Conservation (phyloP, 53 echinoderm and acorn worm species). For the Echinarachnius parma region DNA sequence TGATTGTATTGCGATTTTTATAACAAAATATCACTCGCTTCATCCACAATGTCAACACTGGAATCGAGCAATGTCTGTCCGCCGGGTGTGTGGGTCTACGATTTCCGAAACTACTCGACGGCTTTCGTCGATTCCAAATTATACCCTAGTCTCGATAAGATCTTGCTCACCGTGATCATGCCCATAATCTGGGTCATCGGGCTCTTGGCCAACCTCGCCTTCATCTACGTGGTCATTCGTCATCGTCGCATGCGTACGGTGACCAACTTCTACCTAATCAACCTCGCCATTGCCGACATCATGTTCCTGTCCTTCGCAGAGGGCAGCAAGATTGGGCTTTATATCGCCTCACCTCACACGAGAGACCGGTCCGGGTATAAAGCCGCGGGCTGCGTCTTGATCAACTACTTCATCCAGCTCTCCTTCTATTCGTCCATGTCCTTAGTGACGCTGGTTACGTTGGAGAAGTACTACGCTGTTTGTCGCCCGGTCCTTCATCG, state of each 20-base stretch:
- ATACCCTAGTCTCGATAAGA: slow-evolving; percentile 42
- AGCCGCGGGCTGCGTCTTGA: slow-evolving; percentile 51
- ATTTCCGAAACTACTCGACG: neutral
- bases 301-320: slow-evolving; percentile 65
- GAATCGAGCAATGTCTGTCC: slow-evolving; percentile 25
- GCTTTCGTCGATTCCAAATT: slow-evolving; percentile 15
- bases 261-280: slow-evolving; percentile 80
- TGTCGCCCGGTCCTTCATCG: slow-evolving; percentile 67
- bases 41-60: no score
- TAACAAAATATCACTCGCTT: no score
- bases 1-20: no score
- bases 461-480: slow-evolving; percentile 82
- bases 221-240: slow-evolving; percentile 66
- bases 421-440: slow-evolving; percentile 64
- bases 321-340: slow-evolving; percentile 62
- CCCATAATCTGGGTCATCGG: slow-evolving; percentile 73
- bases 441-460: slow-evolving; percentile 68
- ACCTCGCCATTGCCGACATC: slow-evolving; percentile 77
- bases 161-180: slow-evolving; percentile 60
- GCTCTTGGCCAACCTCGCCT: slow-evolving; percentile 53
- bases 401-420: slow-evolving; percentile 50
- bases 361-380: slow-evolving; percentile 61
- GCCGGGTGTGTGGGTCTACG: neutral
- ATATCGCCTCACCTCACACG: slow-evolving; percentile 42
- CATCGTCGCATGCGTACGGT: slow-evolving; percentile 82